These are phyloP conservation scores for Oligia strigilis DNA, from an alignment of 2,888 invertebrate genomes.

Conservation along the genomic window DNA sequence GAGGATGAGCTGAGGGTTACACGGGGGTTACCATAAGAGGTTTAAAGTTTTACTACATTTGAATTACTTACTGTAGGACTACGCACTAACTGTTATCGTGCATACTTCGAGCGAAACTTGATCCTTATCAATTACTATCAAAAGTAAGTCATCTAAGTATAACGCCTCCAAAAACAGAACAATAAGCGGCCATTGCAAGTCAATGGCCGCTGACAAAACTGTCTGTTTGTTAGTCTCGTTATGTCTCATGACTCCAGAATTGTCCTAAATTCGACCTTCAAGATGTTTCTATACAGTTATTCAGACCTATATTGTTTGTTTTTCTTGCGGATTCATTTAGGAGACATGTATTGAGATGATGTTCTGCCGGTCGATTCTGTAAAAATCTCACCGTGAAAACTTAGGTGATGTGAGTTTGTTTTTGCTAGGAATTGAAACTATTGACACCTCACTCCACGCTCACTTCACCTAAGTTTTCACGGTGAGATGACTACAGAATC, in stretches of 20 bases:
- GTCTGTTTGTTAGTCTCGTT: constrained; percentile 26
- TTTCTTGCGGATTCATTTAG: not conserved
- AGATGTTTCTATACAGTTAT: constrained; percentile 10
- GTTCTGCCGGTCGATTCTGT: no score
- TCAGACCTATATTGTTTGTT: not conserved
- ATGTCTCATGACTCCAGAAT: constrained; percentile 34
- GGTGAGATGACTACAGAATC: no score
- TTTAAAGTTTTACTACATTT: no score
- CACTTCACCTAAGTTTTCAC: no score
- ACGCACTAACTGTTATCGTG: not conserved
- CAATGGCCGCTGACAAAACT: not conserved
- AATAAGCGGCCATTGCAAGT: constrained; percentile 44
- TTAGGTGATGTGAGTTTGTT: no score
- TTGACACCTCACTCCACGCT: no score
- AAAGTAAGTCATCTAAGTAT: constrained; percentile 44
- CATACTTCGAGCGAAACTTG: not conserved
- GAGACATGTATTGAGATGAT: not conserved
- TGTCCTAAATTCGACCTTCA: constrained; percentile 36
- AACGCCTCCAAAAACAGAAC: constrained; percentile 32
- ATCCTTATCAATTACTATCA: constrained; percentile 40
- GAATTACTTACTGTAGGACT: not conserved
- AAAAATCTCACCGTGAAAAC: no score
- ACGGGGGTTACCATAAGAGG: no score
- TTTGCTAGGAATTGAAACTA: no score
- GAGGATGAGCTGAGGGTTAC: no score